phyloP scores from a whole-genome alignment of 92 coral and sea anemone species.

The Virgularia gustaviana region DNA sequence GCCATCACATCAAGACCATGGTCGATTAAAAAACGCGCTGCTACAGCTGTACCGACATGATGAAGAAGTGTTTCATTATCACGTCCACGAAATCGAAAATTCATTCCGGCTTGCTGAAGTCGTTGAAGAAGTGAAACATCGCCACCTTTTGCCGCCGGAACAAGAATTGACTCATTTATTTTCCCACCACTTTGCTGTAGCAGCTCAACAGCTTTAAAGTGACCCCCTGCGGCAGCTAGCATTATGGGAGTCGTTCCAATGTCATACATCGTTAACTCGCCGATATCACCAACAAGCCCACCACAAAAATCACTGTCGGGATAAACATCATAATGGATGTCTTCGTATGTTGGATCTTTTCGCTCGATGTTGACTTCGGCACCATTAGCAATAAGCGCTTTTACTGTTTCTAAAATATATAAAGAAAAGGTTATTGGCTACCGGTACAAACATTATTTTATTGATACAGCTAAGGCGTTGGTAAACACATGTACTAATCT shows the following conservation, averaged over 20 bases:
- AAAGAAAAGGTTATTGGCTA: too few species aligned
- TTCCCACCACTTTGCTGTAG: conserved; percentile 22
- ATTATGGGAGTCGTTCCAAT: conserved; percentile 31
- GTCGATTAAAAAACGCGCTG: conserved; percentile 16
- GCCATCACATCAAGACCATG: conserved; percentile 4
- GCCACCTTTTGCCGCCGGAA: conserved; percentile 11
- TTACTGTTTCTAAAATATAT: conserved; percentile 30
- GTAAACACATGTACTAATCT: too few species aligned
- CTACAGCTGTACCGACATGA: not conserved
- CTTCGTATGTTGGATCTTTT: conserved; percentile 17
- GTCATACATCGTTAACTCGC: conserved; percentile 17
- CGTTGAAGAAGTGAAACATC: not conserved
- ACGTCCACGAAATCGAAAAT: not conserved
- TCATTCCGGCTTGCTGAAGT: not conserved
- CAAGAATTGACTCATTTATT: not conserved
- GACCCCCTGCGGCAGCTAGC: conserved; percentile 34
- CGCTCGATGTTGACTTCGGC: conserved; percentile 21
- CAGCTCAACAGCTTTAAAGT: not conserved
- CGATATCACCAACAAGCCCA: not conserved
- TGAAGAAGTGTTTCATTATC: conserved; percentile 16
- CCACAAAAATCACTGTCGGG: conserved; percentile 1
- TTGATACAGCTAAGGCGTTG: too few species aligned
- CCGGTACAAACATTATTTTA: too few species aligned
- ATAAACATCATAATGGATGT: conserved; percentile 16
- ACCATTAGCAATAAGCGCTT: conserved; percentile 13